A percentile compares a stretch with the other conserved stretches of the same genome.
Conservation (phyloP, 2,797 vertebrate species). For the Pseudotriccus pelzelni region DNA sequence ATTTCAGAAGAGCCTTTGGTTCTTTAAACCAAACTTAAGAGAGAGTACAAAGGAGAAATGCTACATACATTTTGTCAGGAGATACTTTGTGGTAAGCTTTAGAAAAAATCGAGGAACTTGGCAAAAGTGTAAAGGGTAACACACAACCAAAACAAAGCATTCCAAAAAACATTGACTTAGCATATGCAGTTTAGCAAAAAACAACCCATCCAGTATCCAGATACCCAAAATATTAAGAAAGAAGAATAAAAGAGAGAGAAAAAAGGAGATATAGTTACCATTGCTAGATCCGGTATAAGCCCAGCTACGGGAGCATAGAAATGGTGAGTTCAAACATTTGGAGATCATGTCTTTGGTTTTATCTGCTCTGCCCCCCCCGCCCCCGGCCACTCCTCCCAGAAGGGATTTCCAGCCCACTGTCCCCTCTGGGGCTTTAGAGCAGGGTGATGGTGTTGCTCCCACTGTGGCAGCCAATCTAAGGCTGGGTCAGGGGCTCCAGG, state of each 20-base stretch:
- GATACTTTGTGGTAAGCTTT: too few species aligned
- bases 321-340: neutral
- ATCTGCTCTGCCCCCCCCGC: neutral
- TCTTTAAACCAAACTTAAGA: too few species aligned
- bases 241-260: neutral
- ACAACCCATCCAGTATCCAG: too few species aligned
- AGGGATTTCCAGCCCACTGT: neutral
- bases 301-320: neutral
- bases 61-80: too few species aligned
- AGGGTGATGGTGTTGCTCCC: neutral
- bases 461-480: neutral
- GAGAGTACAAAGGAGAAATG: too few species aligned
- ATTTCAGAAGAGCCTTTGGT: too few species aligned
- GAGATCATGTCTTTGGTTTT: neutral
- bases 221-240: neutral
- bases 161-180: too few species aligned
- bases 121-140: too few species aligned
- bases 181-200: too few species aligned
- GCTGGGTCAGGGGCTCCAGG: neutral
- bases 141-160: too few species aligned
- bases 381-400: neutral
- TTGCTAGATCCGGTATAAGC: neutral
- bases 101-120: too few species aligned
- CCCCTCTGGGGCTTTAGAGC: neutral
- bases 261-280: neutral